phyloP scores from a whole-genome alignment of 1,140 invertebrate species.

The Platorchestia sp. region DNA sequence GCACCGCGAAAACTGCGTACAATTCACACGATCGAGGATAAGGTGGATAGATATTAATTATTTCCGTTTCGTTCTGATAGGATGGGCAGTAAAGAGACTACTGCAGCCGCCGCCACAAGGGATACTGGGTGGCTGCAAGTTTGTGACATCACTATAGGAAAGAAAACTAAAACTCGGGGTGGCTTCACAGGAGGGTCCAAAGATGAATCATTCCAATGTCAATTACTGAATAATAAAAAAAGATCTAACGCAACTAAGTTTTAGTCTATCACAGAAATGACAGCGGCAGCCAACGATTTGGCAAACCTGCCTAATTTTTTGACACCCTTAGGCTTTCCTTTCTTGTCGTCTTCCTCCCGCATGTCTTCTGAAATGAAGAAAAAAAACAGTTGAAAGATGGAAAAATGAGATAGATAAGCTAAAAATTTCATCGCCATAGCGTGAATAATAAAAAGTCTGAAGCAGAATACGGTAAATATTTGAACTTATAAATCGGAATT shows the following conservation, averaged over 20 bases:
- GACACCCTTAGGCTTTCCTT: slow-evolving; percentile 65
- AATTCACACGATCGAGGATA: background rate
- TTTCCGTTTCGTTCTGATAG: background rate
- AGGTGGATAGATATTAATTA: background rate
- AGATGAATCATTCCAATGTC: slow-evolving; percentile 53
- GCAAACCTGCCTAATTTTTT: slow-evolving; percentile 66
- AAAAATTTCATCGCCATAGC: background rate
- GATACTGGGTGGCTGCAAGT: background rate
- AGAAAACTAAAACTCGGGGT: background rate
- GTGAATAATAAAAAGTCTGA: background rate
- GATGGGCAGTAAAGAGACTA: background rate
- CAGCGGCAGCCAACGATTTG: slow-evolving; percentile 66
- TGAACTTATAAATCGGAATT: background rate
- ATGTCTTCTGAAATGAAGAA: slow-evolving; percentile 60
- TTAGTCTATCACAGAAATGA: slow-evolving; percentile 68
- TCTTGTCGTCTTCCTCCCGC: slow-evolving; percentile 62
- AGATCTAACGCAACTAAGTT: slow-evolving; percentile 50
- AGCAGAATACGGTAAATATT: background rate
- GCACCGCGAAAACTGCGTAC: background rate
- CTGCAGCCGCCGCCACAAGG: background rate
- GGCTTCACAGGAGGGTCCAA: slow-evolving; percentile 11
- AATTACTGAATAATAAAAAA: slow-evolving; percentile 13
- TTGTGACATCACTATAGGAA: background rate
- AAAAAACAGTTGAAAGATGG: background rate
- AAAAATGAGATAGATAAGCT: background rate